Percentiles rank a stretch among this genome's conserved stretches.
Evolutionary conservation across 1,140 invertebrate species (phyloP).

Genomic region (Arion vulgaris): DNA sequence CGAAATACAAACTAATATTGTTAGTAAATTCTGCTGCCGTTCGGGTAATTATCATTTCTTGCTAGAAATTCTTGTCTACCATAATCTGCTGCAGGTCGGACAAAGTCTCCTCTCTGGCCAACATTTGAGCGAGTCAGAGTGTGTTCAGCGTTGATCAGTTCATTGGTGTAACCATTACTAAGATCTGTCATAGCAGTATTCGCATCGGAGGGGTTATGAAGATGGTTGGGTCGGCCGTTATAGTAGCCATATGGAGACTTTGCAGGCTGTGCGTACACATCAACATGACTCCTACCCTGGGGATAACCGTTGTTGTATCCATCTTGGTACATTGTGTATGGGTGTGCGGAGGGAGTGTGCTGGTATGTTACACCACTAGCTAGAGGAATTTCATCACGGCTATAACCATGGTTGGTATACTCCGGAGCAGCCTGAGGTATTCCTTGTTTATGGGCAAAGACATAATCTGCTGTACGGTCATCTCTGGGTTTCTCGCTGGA

Average conservation of each 20-base stretch:
- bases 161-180: conserved; percentile 32
- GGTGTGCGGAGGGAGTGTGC: neutral
- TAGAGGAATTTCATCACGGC: conserved; percentile 25
- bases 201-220: neutral
- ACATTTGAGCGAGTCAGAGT: neutral
- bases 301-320: neutral
- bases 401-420: conserved; percentile 30
- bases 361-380: conserved; percentile 31
- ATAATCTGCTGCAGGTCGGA: neutral
- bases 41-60: conserved; percentile 18
- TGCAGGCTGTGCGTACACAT: neutral
- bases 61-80: neutral
- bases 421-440: conserved; percentile 11
- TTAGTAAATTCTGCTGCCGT: conserved; percentile 29
- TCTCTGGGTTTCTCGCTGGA: neutral
- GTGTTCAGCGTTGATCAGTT: conserved; percentile 30
- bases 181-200: conserved; percentile 21
- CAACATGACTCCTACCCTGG: neutral
- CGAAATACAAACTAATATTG: too few species aligned
- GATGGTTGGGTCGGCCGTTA: neutral
- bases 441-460: neutral
- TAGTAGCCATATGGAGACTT: conserved; percentile 16
- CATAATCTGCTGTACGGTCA: conserved; percentile 32
- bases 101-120: neutral
- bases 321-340: conserved; percentile 25